A percentile compares a stretch with the other conserved stretches of the same genome.
These are phyloP conservation scores for Cyrtorhinus lividipennis DNA, from an alignment of 1,140 invertebrate species.

Conservation along the genomic window DNA sequence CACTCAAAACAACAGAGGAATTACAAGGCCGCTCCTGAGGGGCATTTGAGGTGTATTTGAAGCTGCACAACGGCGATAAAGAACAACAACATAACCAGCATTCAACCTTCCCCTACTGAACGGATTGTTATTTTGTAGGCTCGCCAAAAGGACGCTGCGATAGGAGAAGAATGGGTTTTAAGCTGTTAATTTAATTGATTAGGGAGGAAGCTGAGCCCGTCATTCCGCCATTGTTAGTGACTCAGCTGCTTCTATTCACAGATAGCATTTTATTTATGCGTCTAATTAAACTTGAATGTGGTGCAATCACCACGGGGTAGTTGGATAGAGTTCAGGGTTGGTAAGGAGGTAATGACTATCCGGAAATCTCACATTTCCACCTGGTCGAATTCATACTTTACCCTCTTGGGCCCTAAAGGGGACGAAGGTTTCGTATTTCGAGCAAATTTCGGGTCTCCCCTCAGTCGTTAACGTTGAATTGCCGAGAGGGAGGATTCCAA, in stretches of 20 bases:
- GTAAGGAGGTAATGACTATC: background rate
- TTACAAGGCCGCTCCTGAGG: too few relatives aligned
- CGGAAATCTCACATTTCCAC: background rate
- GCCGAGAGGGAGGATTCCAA: too few relatives aligned
- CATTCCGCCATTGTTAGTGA: background rate
- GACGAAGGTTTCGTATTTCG: too few relatives aligned
- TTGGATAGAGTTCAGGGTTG: background rate
- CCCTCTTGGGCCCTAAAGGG: too few relatives aligned
- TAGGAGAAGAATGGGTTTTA: too few relatives aligned
- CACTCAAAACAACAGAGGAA: too few relatives aligned
- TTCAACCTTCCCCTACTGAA: too few relatives aligned
- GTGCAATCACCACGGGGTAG: background rate
- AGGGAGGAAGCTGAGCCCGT: background rate
- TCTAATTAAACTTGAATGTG: background rate
- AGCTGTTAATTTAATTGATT: background rate
- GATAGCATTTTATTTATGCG: background rate
- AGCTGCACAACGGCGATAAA: too few relatives aligned
- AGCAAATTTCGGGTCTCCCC: too few relatives aligned
- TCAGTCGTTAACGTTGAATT: too few relatives aligned
- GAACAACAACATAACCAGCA: too few relatives aligned
- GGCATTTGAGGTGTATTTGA: too few relatives aligned
- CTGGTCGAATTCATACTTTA: background rate
- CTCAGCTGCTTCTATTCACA: background rate
- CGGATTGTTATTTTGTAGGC: background rate
- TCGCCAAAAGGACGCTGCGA: background rate